A percentile compares a stretch with the other conserved stretches of the same genome.
These are phyloP conservation scores for Anguilla obscura DNA, from an alignment of 2,797 vertebrate genomes.

Conservation along the genomic window DNA sequence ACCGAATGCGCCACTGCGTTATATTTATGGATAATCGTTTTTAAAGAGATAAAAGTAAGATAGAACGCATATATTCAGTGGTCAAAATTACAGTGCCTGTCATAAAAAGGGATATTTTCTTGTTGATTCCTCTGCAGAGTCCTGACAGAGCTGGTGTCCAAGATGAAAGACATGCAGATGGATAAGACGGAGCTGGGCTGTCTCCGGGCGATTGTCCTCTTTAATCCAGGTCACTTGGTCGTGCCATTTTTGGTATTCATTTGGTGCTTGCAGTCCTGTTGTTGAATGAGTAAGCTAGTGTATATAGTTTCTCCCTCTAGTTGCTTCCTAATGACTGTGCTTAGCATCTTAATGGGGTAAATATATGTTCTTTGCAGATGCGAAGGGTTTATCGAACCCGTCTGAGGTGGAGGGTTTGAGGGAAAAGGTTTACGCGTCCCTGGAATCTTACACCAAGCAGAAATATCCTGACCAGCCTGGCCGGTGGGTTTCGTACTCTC, in stretches of 20 bases:
- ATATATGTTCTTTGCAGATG: slow-evolving; percentile 72
- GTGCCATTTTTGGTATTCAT: background rate
- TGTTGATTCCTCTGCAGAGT: slow-evolving; percentile 71
- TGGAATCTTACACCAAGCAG: slow-evolving; percentile 95
- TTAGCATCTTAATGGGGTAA: slow-evolving; percentile 29
- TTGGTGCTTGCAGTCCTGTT: background rate
- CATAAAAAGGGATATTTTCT: background rate
- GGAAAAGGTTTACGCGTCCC: slow-evolving; percentile 93
- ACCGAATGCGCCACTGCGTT: background rate
- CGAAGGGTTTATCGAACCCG: slow-evolving; percentile 91
- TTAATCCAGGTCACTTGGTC: slow-evolving; percentile 84
- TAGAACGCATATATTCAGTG: background rate
- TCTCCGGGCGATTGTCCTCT: slow-evolving; percentile 91
- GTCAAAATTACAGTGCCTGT: background rate
- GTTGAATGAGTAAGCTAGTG: background rate
- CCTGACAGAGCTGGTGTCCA: slow-evolving; percentile 93
- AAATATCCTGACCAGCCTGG: slow-evolving; percentile 94
- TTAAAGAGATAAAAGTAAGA: background rate
- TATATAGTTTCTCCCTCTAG: background rate
- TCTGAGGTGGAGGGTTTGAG: slow-evolving; percentile 85
- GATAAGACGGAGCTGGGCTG: slow-evolving; percentile 95
- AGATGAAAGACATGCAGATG: slow-evolving; percentile 99
- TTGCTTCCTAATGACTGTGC: background rate
- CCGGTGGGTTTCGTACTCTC: slow-evolving; percentile 69
- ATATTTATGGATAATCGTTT: background rate